phyloP scores from a whole-genome alignment of 2,797 vertebrate genomes.

The Sandelia bainsii region DNA sequence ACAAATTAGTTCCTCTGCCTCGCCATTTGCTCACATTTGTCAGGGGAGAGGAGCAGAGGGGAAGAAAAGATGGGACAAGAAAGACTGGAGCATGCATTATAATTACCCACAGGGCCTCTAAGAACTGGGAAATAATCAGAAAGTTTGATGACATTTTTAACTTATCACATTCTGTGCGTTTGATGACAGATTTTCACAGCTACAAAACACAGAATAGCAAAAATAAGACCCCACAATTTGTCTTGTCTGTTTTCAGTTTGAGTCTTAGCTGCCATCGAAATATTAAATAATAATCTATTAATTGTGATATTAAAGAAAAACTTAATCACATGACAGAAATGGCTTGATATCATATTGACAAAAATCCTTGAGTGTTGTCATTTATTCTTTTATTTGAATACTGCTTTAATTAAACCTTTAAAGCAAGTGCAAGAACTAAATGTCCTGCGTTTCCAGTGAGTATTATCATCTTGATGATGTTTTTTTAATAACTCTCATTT shows the following conservation, averaged over 20 bases:
- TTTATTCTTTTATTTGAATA: conserved; percentile 13
- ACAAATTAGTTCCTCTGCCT: conserved; percentile 68
- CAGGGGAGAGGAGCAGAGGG: conserved; percentile 27
- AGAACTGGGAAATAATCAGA: not conserved
- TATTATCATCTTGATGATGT: not conserved
- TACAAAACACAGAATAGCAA: no score
- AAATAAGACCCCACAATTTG: not conserved
- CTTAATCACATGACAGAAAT: not conserved
- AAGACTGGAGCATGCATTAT: conserved; percentile 14
- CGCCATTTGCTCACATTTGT: conserved; percentile 45
- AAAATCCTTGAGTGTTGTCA: conserved; percentile 10
- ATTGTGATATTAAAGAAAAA: not conserved
- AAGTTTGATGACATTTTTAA: not conserved
- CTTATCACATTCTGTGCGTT: not conserved
- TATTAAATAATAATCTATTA: not conserved
- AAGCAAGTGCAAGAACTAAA: conserved; percentile 6
- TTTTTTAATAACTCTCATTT: not conserved
- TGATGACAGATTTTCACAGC: conserved; percentile 7
- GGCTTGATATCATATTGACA: not conserved
- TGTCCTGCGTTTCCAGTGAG: not conserved
- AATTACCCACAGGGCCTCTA: conserved; percentile 16
- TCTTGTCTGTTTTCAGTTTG: not conserved
- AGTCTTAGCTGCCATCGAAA: not conserved
- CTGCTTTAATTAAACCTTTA: conserved; percentile 13
- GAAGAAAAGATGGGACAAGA: conserved; percentile 18